These are phyloP conservation scores for Gobiocypris rarus DNA, from an alignment of 2,113 vertebrate species.

Conservation along the genomic window DNA sequence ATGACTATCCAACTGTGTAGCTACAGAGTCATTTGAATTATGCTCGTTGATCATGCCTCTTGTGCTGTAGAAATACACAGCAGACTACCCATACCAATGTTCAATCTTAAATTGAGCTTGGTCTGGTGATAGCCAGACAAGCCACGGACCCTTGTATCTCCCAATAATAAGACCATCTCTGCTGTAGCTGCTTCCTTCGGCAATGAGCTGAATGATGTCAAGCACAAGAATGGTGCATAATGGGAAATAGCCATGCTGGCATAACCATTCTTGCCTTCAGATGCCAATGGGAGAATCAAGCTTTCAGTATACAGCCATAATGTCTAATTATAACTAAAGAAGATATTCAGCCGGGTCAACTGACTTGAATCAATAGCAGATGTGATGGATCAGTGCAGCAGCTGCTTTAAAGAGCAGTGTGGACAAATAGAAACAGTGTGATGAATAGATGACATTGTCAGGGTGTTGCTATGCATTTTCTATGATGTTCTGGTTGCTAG, in stretches of 20 bases:
- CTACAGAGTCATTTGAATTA: too few species aligned
- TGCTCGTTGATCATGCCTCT: too few species aligned
- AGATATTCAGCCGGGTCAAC: neutral
- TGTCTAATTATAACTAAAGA: conserved; percentile 16
- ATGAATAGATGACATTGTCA: neutral
- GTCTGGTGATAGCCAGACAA: too few species aligned
- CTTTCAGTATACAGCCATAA: conserved; percentile 20
- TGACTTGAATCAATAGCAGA: conserved; percentile 20
- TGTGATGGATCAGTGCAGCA: neutral
- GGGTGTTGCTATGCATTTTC: neutral
- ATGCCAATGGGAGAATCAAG: neutral
- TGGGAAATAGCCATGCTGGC: neutral
- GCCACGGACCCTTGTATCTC: too few species aligned
- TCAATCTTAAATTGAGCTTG: too few species aligned
- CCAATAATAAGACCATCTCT: too few species aligned
- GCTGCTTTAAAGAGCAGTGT: neutral
- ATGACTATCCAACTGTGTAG: too few species aligned
- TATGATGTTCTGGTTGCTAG: too few species aligned
- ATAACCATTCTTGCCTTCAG: conserved; percentile 22
- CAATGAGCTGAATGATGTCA: neutral
- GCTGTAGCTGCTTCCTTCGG: too few species aligned
- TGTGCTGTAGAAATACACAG: too few species aligned
- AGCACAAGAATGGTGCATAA: neutral
- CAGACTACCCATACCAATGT: too few species aligned
- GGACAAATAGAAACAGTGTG: neutral